A percentile compares a stretch with the other conserved stretches of the same genome.
These are phyloP conservation scores for Ctenodactylus gundi DNA, from an alignment of 2,113 vertebrate genomes.

Conservation along the genomic window DNA sequence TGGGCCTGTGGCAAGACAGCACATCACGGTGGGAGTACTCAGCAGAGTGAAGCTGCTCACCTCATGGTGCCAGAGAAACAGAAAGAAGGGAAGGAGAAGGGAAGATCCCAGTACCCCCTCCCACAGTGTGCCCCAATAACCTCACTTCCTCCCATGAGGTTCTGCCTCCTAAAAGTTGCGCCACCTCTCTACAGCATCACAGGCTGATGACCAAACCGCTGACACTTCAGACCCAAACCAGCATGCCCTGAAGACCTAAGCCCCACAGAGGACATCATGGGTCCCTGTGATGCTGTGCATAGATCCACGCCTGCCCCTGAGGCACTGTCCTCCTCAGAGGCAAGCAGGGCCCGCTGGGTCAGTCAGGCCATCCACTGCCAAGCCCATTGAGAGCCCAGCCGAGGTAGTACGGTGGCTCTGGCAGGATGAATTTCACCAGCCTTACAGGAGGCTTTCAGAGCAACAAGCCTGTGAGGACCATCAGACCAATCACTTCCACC, in stretches of 20 bases:
- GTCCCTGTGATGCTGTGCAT: too few species aligned
- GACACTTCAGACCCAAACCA: too few species aligned
- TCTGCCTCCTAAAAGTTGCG: too few species aligned
- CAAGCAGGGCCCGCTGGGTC: accelerated
- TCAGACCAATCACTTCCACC: accelerated
- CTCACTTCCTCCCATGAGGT: too few species aligned
- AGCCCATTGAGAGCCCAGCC: background rate
- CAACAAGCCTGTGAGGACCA: accelerated
- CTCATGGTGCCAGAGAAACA: background rate
- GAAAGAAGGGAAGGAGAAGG: background rate
- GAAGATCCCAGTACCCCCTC: too few species aligned
- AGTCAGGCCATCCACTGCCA: background rate
- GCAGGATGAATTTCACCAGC: accelerated
- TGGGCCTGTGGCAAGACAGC: background rate
- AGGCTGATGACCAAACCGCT: too few species aligned
- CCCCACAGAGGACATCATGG: accelerated
- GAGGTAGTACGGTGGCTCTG: accelerated
- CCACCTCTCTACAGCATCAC: too few species aligned
- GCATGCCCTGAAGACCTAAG: too few species aligned
- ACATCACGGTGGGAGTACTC: accelerated
- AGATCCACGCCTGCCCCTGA: accelerated
- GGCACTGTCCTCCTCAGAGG: background rate
- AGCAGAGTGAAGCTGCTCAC: background rate
- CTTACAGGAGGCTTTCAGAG: accelerated
- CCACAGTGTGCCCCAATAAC: too few species aligned